A percentile compares a stretch with the other conserved stretches of the same genome.
Conservation (phyloP, 1,140 invertebrate species). For the Monomorium pharaonis region DNA sequence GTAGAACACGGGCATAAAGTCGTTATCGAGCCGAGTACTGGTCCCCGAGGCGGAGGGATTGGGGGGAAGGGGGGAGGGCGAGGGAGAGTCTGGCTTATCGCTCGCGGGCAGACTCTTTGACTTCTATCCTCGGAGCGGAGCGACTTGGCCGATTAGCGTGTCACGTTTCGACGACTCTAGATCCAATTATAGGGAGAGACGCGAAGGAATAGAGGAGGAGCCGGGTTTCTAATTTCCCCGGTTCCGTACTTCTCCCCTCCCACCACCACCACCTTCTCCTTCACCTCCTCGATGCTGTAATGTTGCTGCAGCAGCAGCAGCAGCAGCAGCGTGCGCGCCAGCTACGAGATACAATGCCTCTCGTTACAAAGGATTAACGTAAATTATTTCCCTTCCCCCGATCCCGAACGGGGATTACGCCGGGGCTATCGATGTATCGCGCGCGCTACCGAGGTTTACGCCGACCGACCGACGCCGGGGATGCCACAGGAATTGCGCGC, state of each 20-base stretch:
- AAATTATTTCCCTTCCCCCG: constrained; percentile 46
- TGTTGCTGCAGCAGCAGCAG: constrained; percentile 17
- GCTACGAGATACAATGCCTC: constrained; percentile 14
- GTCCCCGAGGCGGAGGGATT: no score
- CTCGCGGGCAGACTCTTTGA: constrained; percentile 67
- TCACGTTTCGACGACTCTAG: constrained; percentile 51
- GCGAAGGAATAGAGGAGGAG: constrained; percentile 24
- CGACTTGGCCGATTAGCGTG: constrained; percentile 73
- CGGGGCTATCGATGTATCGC: constrained; percentile 48
- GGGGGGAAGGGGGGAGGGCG: neutral
- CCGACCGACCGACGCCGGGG: neutral
- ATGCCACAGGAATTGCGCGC: constrained; percentile 53
- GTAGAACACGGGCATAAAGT: constrained; percentile 57
- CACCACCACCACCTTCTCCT: neutral
- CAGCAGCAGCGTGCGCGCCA: neutral
- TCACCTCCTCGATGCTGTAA: neutral
- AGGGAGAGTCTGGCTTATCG: constrained; percentile 64
- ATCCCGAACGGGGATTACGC: constrained; percentile 38
- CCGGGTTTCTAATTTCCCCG: constrained; percentile 48
- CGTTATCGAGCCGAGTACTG: constrained; percentile 44
- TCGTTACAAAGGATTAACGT: constrained; percentile 59
- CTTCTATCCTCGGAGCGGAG: constrained; percentile 60
- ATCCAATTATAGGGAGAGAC: constrained; percentile 71
- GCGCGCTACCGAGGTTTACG: constrained; percentile 12
- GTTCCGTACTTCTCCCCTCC: neutral